These are phyloP conservation scores for Apamea monoglypha DNA, from an alignment of 2,888 invertebrate genomes.

Conservation along the genomic window DNA sequence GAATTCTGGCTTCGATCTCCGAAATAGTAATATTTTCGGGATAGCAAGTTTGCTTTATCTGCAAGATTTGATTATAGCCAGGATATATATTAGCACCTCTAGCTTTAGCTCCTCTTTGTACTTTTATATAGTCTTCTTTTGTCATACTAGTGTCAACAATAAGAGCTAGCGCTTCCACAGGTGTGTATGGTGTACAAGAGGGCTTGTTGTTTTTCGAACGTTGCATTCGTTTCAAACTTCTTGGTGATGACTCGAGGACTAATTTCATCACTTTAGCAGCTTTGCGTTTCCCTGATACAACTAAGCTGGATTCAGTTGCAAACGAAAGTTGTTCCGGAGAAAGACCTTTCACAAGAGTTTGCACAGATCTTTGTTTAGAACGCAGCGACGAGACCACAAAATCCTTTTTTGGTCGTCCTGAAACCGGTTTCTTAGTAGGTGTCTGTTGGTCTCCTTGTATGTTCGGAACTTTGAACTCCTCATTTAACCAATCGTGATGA, in stretches of 20 bases:
- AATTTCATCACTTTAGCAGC: conserved; percentile 36
- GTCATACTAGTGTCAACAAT: conserved; percentile 11
- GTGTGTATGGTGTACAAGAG: conserved; percentile 11
- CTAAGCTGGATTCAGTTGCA: conserved; percentile 33
- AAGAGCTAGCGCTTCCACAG: conserved; percentile 22
- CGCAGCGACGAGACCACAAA: conserved; percentile 12
- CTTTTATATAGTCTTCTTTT: conserved; percentile 33
- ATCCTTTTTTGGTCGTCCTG: conserved; percentile 21
- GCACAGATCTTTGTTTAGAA: conserved; percentile 27
- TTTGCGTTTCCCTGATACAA: conserved; percentile 32
- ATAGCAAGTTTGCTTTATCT: conserved; percentile 21
- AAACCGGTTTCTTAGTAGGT: conserved; percentile 19
- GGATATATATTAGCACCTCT: conserved; percentile 42
- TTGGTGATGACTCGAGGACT: conserved; percentile 8
- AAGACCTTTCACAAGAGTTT: conserved; percentile 8
- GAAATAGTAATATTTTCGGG: conserved; percentile 20
- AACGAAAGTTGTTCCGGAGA: conserved; percentile 14
- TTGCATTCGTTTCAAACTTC: conserved; percentile 24
- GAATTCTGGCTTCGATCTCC: conserved; percentile 19
- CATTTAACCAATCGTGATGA: conserved; percentile 21
- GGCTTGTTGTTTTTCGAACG: conserved; percentile 6
- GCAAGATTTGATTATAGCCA: conserved; percentile 20
- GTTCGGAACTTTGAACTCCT: conserved; percentile 18
- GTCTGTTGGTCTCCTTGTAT: conserved; percentile 13
- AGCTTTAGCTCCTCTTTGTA: conserved; percentile 39